phyloP scores from a whole-genome alignment of 2,888 invertebrate genomes.

The Alloscopus bannaensis region DNA sequence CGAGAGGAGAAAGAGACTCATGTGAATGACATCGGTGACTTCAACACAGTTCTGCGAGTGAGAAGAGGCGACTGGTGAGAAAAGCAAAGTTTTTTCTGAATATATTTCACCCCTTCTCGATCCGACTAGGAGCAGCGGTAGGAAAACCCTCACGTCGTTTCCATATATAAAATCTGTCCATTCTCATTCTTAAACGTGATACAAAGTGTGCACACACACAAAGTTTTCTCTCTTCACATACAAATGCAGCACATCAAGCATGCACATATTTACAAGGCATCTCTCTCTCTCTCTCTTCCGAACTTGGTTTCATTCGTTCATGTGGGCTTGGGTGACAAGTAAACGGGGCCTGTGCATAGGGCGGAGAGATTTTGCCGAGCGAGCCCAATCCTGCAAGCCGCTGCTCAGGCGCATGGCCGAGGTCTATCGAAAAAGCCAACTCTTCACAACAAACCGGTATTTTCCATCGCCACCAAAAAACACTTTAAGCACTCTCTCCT shows the following conservation, averaged over 20 bases:
- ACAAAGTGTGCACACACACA: neutral
- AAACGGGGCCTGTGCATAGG: constrained; percentile 62
- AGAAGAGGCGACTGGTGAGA: constrained; percentile 55
- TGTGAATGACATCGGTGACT: too few relatives aligned
- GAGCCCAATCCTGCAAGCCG: constrained; percentile 64
- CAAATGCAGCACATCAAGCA: constrained; percentile 18
- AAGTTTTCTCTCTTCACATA: neutral
- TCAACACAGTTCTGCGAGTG: neutral
- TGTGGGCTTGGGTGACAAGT: constrained; percentile 65
- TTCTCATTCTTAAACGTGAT: neutral
- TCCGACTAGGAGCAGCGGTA: neutral
- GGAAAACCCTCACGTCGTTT: too few relatives aligned
- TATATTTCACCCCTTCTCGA: neutral
- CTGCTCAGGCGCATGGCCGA: constrained; percentile 65
- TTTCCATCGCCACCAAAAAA: constrained; percentile 47
- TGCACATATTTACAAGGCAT: constrained; percentile 6
- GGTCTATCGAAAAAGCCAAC: constrained; percentile 63
- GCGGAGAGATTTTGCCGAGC: constrained; percentile 65
- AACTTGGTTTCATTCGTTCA: constrained; percentile 52
- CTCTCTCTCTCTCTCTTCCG: constrained; percentile 27
- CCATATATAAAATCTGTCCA: too few relatives aligned
- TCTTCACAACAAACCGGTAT: constrained; percentile 59
- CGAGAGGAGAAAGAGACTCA: neutral
- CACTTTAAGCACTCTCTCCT: neutral
- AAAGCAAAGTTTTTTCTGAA: constrained; percentile 41